A percentile compares a stretch with the other conserved stretches of the same genome.
phyloP scores from a whole-genome alignment of 2,113 vertebrate genomes.

The Scalopus aquaticus region DNA sequence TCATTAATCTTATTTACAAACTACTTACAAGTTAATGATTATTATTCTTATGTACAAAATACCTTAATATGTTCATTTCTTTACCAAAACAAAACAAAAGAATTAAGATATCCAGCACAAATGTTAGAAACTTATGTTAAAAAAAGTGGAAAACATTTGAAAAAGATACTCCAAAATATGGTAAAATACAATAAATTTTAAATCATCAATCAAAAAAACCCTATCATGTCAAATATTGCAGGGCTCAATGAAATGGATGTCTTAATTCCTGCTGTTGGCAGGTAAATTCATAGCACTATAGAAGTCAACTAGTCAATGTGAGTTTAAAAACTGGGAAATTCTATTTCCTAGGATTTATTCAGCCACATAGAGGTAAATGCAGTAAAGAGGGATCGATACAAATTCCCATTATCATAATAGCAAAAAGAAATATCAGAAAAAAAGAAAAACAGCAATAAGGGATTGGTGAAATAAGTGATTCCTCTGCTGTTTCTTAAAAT shows the following conservation, averaged over 20 bases:
- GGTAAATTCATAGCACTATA: not conserved
- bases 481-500: not conserved
- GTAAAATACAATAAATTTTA: conserved; percentile 7
- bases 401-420: not conserved
- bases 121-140: not conserved
- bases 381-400: not conserved
- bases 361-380: not conserved
- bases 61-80: not conserved
- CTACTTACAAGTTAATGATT: conserved; percentile 13
- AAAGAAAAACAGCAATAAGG: not conserved
- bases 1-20: conserved; percentile 59
- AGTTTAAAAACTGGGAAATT: not conserved
- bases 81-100: not conserved
- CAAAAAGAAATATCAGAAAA: conserved; percentile 10
- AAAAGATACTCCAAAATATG: not conserved
- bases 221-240: not conserved
- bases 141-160: not conserved
- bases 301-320: not conserved
- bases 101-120: not conserved
- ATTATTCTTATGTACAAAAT: conserved; percentile 28
- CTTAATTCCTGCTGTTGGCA: not conserved
- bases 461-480: not conserved
- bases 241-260: not conserved
- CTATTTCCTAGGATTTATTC: not conserved
- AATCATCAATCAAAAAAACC: not conserved